phyloP scores from a whole-genome alignment of 2,113 vertebrate species.

The Passer domesticus region DNA sequence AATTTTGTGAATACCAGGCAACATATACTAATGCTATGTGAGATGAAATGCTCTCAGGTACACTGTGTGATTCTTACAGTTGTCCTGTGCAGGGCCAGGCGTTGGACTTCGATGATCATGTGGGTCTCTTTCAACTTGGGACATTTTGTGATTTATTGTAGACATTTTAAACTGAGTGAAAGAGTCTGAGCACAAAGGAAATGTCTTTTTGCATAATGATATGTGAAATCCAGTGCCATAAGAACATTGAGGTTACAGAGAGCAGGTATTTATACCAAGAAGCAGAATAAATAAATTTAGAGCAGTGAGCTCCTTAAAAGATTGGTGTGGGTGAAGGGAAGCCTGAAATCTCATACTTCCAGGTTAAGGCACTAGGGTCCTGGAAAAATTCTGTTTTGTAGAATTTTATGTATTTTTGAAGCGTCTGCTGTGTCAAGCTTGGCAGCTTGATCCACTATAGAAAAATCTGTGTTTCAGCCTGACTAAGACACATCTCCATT shows the following conservation, averaged over 20 bases:
- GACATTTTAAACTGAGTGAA: neutral
- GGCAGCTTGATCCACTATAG: neutral
- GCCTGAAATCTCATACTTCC: neutral
- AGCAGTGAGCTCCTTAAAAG: neutral
- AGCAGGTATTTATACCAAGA: neutral
- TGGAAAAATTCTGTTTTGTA: neutral
- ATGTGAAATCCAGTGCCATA: neutral
- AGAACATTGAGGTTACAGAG: neutral
- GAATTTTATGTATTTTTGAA: neutral
- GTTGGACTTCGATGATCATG: neutral
- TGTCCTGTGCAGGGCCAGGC: neutral
- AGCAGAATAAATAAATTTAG: neutral
- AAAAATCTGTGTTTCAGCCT: neutral
- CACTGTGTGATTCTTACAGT: neutral
- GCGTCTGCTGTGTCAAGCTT: neutral
- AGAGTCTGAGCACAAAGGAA: neutral
- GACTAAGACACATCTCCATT: neutral
- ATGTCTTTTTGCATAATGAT: neutral
- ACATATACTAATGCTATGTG: neutral
- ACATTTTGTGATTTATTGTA: neutral
- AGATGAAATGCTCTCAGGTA: neutral
- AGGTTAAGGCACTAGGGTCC: neutral
- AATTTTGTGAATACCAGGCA: neutral
- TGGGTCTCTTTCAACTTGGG: neutral
- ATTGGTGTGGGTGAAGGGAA: neutral